Base-by-base conservation (phyloP, 2,888 invertebrate species). In the Acrobasis suavella region DNA sequence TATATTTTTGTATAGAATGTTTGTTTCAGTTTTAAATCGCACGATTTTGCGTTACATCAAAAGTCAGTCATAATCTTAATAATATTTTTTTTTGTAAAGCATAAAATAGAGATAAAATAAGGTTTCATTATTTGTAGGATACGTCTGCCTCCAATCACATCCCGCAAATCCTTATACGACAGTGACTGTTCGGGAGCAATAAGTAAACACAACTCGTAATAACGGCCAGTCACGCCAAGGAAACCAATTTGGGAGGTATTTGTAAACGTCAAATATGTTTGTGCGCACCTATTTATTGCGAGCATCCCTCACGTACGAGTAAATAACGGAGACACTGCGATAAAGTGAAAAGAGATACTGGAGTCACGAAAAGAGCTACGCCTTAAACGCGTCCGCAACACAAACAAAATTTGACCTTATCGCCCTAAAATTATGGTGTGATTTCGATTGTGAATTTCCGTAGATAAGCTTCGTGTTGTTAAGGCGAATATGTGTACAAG, bases 241-340 rank as follows among this genome's bases (percentile, higher is more conserved):
- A 87, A 89, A 89, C 86, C 88, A 89, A 89, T 91, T 89, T 87
- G 85, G 88, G 82, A 85, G 86, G 87, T 90, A 88, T 88, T 88
- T 89, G 89, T 90, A 88, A 89, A 90, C 84, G 88, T 91, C 90
- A 89, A 89, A 91, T 89, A 91, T 87, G 90, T 89, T 90, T 90
- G 89, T 85, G 87, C 87, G 81, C 85, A 89, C 89, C 88, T 91
- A 90, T 91, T 91, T 91, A 91, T 91, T 91, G 82, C 87, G 75
- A 86, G 87, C 90, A 89, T 92, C 91, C 91, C 90, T 91, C 92
- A 91, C 89, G 88, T 87, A 81, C 85, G 86, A 86, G 89, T 90
- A 91, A 90, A 91, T 92, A 91, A 90, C 85, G 85, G 85, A 89
- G 90, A 91, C 88, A 89, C 86, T 85, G 85, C 85, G 90, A 90